phyloP scores from a whole-genome alignment of 2,888 invertebrate genomes.

The Oligia strigilis region DNA sequence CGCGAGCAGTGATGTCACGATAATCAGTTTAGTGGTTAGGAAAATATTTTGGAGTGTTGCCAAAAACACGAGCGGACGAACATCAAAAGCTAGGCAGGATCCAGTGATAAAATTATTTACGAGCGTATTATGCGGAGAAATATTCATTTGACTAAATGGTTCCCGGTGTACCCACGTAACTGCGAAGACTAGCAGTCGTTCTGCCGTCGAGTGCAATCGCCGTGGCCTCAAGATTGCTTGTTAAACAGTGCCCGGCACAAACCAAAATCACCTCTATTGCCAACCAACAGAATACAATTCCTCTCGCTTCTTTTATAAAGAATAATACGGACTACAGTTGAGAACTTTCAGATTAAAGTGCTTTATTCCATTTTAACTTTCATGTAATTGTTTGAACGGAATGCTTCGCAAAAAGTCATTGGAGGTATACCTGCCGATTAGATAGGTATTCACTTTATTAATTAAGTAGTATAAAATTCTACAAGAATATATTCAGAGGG shows the following conservation, averaged over 20 bases:
- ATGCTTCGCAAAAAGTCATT: conserved; percentile 33
- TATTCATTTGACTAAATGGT: conserved; percentile 66
- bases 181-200: conserved; percentile 66
- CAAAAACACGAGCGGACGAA: conserved; percentile 23
- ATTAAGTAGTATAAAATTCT: not conserved
- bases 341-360: conserved; percentile 75
- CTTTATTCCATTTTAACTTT: conserved; percentile 76
- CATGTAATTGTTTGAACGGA: conserved; percentile 69
- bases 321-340: conserved; percentile 68
- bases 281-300: conserved; percentile 44
- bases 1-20: conserved; percentile 29
- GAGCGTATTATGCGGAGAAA: conserved; percentile 41
- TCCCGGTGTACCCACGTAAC: conserved; percentile 53
- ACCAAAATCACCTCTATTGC: conserved; percentile 62
- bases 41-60: conserved; percentile 60
- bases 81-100: conserved; percentile 35
- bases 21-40: conserved; percentile 51
- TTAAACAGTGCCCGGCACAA: conserved; percentile 62
- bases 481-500: not conserved
- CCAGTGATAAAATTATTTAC: conserved; percentile 29
- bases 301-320: conserved; percentile 50
- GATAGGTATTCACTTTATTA: conserved; percentile 14
- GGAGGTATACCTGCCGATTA: not conserved
- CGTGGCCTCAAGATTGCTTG: conserved; percentile 73
- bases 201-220: conserved; percentile 69